Conservation (phyloP, 2,797 vertebrate genomes). For the Rhadinocentrus ornatus region DNA sequence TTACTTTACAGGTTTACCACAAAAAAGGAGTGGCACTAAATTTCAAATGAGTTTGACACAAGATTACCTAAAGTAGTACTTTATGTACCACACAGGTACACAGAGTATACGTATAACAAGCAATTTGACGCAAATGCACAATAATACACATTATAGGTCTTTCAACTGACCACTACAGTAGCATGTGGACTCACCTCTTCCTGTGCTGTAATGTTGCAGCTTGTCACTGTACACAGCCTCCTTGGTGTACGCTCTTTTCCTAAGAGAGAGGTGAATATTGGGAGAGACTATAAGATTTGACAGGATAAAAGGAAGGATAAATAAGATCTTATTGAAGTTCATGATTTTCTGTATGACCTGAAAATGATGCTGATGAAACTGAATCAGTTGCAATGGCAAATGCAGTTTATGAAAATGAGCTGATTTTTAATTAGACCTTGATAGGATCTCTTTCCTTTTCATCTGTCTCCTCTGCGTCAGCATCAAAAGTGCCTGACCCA, state of each 20-base stretch:
- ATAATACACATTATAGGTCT: not conserved
- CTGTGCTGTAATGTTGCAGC: conserved; percentile 97
- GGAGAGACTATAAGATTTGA: conserved; percentile 38
- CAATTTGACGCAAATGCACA: not conserved
- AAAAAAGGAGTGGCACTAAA: not conserved
- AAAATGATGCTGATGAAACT: conserved; percentile 67
- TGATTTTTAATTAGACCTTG: conserved; percentile 80
- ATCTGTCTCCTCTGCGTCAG: conserved; percentile 68
- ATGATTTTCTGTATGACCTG: conserved; percentile 48
- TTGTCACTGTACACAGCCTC: conserved; percentile 98
- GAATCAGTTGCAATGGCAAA: conserved; percentile 70
- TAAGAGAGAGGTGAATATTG: conserved; percentile 67
- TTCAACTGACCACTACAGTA: not conserved
- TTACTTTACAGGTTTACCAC: not conserved
- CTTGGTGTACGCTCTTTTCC: conserved; percentile 97
- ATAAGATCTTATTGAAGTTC: conserved; percentile 54
- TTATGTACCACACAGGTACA: not conserved
- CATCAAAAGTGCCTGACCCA: conserved; percentile 72
- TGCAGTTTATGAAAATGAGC: conserved; percentile 79
- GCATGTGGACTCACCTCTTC: conserved; percentile 88
- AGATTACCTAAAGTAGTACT: not conserved
- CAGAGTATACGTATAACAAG: not conserved
- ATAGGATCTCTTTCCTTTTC: conserved; percentile 80
- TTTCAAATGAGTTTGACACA: not conserved
- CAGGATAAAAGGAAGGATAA: conserved; percentile 65